Base-by-base conservation (phyloP, 37 sponge, comb jelly and placozoan genomes). In the Beroe ovata region DNA sequence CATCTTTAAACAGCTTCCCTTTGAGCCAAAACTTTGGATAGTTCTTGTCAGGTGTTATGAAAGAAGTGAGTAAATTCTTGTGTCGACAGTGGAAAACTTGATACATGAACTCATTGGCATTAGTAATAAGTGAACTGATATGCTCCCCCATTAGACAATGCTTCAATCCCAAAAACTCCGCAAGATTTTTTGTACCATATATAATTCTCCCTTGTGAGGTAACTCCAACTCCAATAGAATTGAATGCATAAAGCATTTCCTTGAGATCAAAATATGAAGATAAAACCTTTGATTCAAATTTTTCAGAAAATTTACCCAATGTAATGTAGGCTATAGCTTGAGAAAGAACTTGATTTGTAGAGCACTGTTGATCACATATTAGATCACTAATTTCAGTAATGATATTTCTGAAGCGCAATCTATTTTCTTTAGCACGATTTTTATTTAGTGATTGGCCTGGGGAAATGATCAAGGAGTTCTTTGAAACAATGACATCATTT, bases 361-460 rank as follows among this genome's bases (percentile, higher is more conserved):
- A 77, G 20, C n/a, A 42, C 23, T 42, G 38, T 25, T 21, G 38
- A 42, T 77, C 84, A 42, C 54, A 39, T 32, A 77, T 77, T 32
- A 77, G 25, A 14, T 77, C 84, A 36, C 38, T 77, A 6, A 77
- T 77, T 42, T 77, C 84, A 41, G 35, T n/a, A n/a, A 77, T 39
- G n/a, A 77, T 39, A 36, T 42, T 77, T 40, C 84, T 11, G 47
- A 77, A 77, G 21, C 84, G 84, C n/a, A 33, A 35, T 25, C 84
- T 8, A 20, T 77, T 77, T n/a, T 77, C 84, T 35, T 77, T 77
- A 21, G 84, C 84, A 39, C 84, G 84, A 40, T 77, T 77, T 77
- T 77, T 33, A 66, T 30, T 66, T 2, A 66, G 16, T 34, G 69
- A 66, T 66, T 25, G 36, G 32, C 36, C 33, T 6, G 69, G 35